Base-by-base conservation (phyloP, 2,113 vertebrate species). In the Clarias magur region DNA sequence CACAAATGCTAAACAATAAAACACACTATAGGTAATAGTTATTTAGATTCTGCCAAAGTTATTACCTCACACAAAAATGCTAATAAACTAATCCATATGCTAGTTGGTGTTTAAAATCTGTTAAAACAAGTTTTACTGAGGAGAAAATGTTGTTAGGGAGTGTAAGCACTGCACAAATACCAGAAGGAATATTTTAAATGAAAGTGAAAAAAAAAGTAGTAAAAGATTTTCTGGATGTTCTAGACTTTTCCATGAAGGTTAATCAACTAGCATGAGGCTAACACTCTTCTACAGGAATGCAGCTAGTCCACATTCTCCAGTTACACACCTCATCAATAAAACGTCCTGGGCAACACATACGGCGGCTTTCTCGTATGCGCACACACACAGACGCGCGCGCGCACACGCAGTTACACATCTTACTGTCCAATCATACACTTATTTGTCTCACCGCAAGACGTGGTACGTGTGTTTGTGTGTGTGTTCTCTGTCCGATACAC, bases 251-350 rank as follows among this genome's bases (percentile, higher is more conserved):
- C 30, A 8, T 54, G 53, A 79, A 56, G 23, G 11, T 76, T 42
- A 53, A 15, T 25, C 25, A 5, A 54, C 17, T 54, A 56, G 75
- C 75, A 54, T 27, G 72, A 75, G 21, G 48, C 73, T 78, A 78
- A 78, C 48, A 1, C 53, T 21, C 17, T 34, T 34, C 27, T 38
- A 11, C 79, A 38, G 57, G 38, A 60, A 80, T 60, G 79, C 56
- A 80, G 57, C 27, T 34, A 25, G 54, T 80, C 30, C 79, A 80
- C 79, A 60, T 80, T 80, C 79, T 80, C 56, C 27, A 60, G 10
- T 59, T 60, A 38, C 79, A 80, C 56, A 9, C 59, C 16, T 21
- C 76, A 30, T 57, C 59, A 59, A 57, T 57, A 21, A 80, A 27
- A 19, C 48, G 3, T 27, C 0, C 75, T 78, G 75, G 0, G n/a